Evolutionary conservation across 2,888 invertebrate genomes (phyloP).

Genomic region (Caenorhabditis japonica): DNA sequence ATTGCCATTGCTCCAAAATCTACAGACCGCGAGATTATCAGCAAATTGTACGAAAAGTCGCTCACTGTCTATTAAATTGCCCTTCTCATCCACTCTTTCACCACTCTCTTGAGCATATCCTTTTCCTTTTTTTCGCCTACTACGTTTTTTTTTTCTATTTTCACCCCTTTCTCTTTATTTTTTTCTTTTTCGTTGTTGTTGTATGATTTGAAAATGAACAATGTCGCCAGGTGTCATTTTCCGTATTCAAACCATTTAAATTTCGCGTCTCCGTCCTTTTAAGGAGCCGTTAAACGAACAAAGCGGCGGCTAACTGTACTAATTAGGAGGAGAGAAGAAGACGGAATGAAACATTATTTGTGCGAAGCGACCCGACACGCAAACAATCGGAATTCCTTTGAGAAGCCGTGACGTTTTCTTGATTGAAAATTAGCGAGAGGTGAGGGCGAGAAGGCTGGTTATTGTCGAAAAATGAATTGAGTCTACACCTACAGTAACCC

Average conservation of each 20-base stretch:
- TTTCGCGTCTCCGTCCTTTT: constrained; percentile 2
- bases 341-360: constrained; percentile 21
- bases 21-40: constrained; percentile 71
- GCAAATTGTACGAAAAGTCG: constrained; percentile 71
- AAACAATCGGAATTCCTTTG: constrained; percentile 21
- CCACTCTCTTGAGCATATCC: not conserved
- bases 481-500: too few species aligned
- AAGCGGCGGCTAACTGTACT: constrained; percentile 41
- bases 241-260: constrained; percentile 29
- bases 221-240: constrained; percentile 25
- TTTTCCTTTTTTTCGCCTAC: constrained; percentile 12
- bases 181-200: constrained; percentile 7
- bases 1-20: constrained; percentile 70
- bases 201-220: constrained; percentile 16
- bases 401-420: too few species aligned
- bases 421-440: too few species aligned
- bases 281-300: constrained; percentile 16
- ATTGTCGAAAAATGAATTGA: too few species aligned
- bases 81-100: not conserved
- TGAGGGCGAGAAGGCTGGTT: too few species aligned
- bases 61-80: constrained; percentile 66
- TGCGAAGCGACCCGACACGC: constrained; percentile 18
- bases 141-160: constrained; percentile 3
- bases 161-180: constrained; percentile 2
- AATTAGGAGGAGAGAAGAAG: constrained; percentile 15